Evolutionary conservation across 1,140 invertebrate genomes (phyloP).

Genomic region (Macrosteles quadrilineatus): DNA sequence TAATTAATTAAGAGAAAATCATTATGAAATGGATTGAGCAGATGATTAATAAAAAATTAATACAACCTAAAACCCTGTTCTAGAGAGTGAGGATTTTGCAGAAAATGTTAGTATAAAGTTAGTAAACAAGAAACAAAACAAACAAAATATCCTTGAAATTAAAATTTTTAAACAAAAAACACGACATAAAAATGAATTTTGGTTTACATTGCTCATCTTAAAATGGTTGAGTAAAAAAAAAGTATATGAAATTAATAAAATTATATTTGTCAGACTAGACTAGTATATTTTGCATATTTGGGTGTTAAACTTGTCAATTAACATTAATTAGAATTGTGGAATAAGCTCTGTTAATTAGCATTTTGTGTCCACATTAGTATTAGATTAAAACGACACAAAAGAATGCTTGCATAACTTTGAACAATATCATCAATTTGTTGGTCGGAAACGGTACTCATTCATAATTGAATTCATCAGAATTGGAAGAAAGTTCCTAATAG

Average conservation of each 20-base stretch:
- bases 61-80: not conserved
- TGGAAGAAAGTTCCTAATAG: not conserved
- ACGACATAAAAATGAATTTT: too few species aligned
- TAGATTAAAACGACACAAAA: too few species aligned
- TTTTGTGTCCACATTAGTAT: not conserved
- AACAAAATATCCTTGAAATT: too few species aligned
- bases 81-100: not conserved
- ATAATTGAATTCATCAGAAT: not conserved
- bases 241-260: too few species aligned
- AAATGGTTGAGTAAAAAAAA: too few species aligned
- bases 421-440: not conserved
- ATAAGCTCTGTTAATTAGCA: not conserved
- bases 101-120: not conserved
- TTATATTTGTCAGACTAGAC: too few species aligned
- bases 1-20: not conserved
- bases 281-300: too few species aligned
- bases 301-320: too few species aligned
- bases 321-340: too few species aligned
- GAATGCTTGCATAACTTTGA: too few species aligned
- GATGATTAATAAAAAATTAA: not conserved
- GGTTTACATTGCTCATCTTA: too few species aligned
- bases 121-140: not conserved
- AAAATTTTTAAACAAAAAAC: too few species aligned
- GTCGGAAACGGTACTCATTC: not conserved
- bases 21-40: not conserved